A percentile compares a stretch with the other conserved stretches of the same genome.
phyloP scores from a whole-genome alignment of 1,140 invertebrate genomes.

The Melitaea cinxia region DNA sequence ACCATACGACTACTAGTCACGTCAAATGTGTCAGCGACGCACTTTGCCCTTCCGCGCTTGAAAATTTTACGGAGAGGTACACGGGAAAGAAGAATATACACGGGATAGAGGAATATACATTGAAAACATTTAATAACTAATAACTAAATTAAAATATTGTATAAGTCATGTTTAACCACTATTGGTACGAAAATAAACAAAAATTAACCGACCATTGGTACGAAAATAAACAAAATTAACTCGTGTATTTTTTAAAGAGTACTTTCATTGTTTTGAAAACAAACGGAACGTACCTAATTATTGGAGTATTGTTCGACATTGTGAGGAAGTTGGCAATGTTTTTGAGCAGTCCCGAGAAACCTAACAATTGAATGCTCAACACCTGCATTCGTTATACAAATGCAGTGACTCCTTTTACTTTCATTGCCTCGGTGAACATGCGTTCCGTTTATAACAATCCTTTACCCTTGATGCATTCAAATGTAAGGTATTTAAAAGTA shows the following conservation, averaged over 20 bases:
- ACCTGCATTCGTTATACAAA: conserved; percentile 32
- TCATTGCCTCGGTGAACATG: conserved; percentile 24
- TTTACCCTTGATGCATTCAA: conserved; percentile 18
- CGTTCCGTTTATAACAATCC: conserved; percentile 15
- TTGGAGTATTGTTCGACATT: conserved; percentile 32
- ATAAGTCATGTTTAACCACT: no score
- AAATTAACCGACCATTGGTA: background rate
- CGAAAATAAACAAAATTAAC: no score
- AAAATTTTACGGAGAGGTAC: background rate
- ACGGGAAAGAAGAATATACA: background rate
- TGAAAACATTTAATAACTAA: no score
- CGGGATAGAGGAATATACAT: no score
- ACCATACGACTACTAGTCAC: background rate
- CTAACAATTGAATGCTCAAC: conserved; percentile 29
- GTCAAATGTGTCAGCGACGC: background rate
- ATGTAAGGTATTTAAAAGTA: conserved; percentile 7
- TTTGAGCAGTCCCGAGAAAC: conserved; percentile 29
- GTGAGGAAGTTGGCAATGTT: conserved; percentile 33
- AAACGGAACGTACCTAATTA: conserved; percentile 25
- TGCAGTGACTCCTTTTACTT: conserved; percentile 25
- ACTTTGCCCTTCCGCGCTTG: background rate
- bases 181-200: background rate
- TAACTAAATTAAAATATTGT: no score
- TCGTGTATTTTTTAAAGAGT: conserved; percentile 18
- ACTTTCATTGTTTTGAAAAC: conserved; percentile 40